Evolutionary conservation across 2,797 vertebrate genomes (phyloP).

Genomic region (Nannoperca australis): DNA sequence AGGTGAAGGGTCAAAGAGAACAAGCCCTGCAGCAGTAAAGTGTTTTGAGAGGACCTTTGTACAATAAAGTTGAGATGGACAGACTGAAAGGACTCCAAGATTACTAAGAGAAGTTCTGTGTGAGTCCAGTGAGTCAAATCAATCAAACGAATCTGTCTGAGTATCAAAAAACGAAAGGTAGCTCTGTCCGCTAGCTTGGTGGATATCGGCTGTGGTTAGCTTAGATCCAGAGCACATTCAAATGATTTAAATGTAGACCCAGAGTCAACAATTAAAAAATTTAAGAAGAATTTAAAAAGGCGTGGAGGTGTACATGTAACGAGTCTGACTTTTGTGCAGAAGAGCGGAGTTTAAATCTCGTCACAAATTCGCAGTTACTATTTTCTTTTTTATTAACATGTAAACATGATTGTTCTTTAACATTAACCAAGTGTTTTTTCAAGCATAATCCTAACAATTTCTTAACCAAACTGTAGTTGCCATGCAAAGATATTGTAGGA

Average conservation of each 20-base stretch:
- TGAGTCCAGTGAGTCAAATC: no score
- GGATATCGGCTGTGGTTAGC: neutral
- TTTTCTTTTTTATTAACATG: neutral
- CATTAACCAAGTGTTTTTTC: neutral
- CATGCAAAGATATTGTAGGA: neutral
- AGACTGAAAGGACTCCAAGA: neutral
- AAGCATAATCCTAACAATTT: neutral
- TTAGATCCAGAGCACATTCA: neutral
- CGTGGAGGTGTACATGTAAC: neutral
- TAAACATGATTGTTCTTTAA: neutral
- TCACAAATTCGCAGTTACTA: neutral
- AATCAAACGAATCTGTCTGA: neutral
- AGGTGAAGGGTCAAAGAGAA: slow-evolving; percentile 64
- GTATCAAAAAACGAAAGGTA: neutral
- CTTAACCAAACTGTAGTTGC: neutral
- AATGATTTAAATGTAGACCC: neutral
- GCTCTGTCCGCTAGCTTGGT: neutral
- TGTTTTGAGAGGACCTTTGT: slow-evolving; percentile 46
- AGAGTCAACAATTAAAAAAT: neutral
- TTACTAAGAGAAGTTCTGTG: neutral
- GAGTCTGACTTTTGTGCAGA: no score
- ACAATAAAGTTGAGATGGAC: neutral
- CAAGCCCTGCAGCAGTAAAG: slow-evolving; percentile 51
- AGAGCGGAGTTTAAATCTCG: neutral
- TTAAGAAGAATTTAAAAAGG: no score